These are phyloP conservation scores for Drosophila insularis DNA, from an alignment of 1,140 invertebrate species.

Conservation along the genomic window DNA sequence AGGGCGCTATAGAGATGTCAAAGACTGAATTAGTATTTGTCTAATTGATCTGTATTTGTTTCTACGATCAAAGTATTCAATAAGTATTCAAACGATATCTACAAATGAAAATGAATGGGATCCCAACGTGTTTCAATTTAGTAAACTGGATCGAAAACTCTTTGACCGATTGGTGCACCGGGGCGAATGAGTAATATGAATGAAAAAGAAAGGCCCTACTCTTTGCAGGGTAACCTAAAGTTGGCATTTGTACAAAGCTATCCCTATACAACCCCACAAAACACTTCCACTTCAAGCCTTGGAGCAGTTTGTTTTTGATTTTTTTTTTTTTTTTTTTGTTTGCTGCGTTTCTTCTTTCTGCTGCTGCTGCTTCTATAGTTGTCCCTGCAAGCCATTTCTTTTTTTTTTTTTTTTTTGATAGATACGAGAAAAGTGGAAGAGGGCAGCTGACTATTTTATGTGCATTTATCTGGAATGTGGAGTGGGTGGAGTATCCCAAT, in stretches of 20 bases:
- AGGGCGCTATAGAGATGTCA: no score
- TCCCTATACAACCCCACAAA: background rate
- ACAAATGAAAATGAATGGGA: no score
- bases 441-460: conserved; percentile 63
- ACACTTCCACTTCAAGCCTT: background rate
- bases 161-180: no score
- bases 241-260: conserved; percentile 18
- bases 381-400: conserved; percentile 74
- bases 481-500: conserved; percentile 12
- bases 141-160: no score
- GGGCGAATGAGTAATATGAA: no score
- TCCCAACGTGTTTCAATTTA: no score
- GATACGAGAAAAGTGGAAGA: conserved; percentile 4
- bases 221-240: background rate
- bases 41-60: no score
- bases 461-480: conserved; percentile 53
- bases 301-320: conserved; percentile 22
- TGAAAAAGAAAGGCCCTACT: no score
- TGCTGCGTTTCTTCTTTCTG: conserved; percentile 27
- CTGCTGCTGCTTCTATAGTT: conserved; percentile 39
- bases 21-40: no score
- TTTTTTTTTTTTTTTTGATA: conserved; percentile 30
- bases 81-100: no score
- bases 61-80: no score
- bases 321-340: conserved; percentile 35